Base-by-base conservation (phyloP, 2,888 invertebrate species). In the Cancer borealis region DNA sequence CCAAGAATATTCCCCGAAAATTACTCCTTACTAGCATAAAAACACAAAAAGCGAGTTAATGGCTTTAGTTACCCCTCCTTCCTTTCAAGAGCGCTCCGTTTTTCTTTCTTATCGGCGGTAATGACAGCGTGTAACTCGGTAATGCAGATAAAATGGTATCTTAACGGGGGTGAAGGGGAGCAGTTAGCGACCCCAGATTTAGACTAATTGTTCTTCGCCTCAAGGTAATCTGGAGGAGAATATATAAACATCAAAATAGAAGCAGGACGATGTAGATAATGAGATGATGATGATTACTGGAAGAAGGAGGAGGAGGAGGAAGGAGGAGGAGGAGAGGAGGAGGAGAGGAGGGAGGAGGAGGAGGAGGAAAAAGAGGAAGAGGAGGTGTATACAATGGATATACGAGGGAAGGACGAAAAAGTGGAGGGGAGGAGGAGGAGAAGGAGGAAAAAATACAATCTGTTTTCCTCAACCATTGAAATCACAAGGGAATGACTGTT, bases 181-280 rank as follows among this genome's bases (percentile, higher is more conserved):
- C 6, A 21, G 66, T 21, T 12, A 30, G 30, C 12, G 12, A 8
- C 79, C 12, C 26, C 12, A 30, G 79, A 79, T 79, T 26, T 30
- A 26, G 79, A 79, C 79, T 79, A 79, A 79, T 79, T 79, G 79
- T 26, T 79, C 30, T 1, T 30, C 30, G 8, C 79, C 30, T 79
- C 10, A 79, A 26, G 30, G 10, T 30, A 79, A 79, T 79, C 30
- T 79, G 79, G 26, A 79, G 30, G 26, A 8, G 30, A 79, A 79
- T 26, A 12, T 79, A 26, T 79, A 79, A 79, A 79, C 30, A 79
- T 79, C 79, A 30, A 79, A 79, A 79, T 79, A 79, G 79, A 79
- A 79, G 79, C 79, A 79, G 79, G 30, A 79, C 30, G 30, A 30
- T 8, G 79, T 3, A 14, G 79, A 79, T 79, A 79, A 79, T 79